These are phyloP conservation scores for Dendrocincla tyrannina DNA, from an alignment of 2,797 vertebrate genomes.

Conservation along the genomic window DNA sequence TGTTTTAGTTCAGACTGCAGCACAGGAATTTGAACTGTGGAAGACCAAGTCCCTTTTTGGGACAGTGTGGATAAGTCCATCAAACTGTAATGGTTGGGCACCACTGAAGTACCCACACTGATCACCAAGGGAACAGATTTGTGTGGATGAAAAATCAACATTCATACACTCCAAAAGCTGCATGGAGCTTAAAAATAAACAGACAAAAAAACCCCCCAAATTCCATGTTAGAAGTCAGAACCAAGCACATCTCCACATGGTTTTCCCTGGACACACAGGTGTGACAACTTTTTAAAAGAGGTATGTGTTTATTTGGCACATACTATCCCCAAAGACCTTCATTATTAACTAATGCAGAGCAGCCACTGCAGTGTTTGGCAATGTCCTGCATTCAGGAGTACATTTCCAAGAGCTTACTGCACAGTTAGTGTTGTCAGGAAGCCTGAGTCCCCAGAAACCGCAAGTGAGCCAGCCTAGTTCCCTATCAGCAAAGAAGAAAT, in stretches of 20 bases:
- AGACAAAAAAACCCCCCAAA: not conserved
- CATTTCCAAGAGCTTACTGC: not conserved
- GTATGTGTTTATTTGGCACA: not conserved
- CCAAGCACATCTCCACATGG: not conserved
- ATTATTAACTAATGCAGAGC: not conserved
- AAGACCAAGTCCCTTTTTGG: not conserved
- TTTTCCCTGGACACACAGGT: fast-evolving
- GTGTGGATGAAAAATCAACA: not conserved
- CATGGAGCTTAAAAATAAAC: not conserved
- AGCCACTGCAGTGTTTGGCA: not conserved
- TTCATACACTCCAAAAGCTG: not conserved
- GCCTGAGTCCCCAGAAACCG: not conserved
- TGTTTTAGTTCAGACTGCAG: not conserved
- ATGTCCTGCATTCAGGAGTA: not conserved
- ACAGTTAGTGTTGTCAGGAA: not conserved
- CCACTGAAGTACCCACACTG: not conserved
- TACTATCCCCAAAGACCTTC: not conserved
- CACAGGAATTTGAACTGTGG: not conserved
- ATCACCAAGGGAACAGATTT: not conserved
- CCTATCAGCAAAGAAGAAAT: not conserved
- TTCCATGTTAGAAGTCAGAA: not conserved
- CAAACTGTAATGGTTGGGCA: not conserved
- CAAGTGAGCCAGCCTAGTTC: not conserved
- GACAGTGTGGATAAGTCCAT: not conserved
- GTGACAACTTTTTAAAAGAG: not conserved